Base-by-base conservation (phyloP, 2,888 invertebrate species). In the Coelogynopora nodosa region DNA sequence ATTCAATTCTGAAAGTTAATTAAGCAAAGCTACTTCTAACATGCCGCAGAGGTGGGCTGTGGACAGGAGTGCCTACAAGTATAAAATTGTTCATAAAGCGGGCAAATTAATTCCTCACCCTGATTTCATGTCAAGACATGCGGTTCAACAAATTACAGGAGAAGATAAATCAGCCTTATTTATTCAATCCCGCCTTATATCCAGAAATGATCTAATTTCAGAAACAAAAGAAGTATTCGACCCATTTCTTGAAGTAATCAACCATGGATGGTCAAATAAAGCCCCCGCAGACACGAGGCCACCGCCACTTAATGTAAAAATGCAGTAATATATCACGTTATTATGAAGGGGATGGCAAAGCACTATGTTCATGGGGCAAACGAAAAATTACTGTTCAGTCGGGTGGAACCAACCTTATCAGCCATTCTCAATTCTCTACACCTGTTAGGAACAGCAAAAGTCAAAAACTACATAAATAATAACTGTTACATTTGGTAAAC, bases 321-420 rank as follows among this genome's bases (percentile, higher is more conserved):
- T n/a, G n/a, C n/a, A n/a, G n/a, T n/a, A n/a, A n/a, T n/a, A n/a
- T n/a, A n/a, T n/a, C n/a, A n/a, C n/a, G n/a, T n/a, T n/a, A n/a
- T n/a, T n/a, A n/a, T n/a, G 30, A 2, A 84, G 26, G 81, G 29
- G 85, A 85, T 2, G 31, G 29, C 23, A 80, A 26, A 80, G 85
- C 85, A 85, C 23, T 18, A 23, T 85, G 85, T 27, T 23, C 27
- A 5, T 80, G 85, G 85, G 84, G 85, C 67, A 80, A 0, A 30
- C 0, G 10, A 5, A 28, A 84, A 67, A 31, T 85, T 85, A 28
- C 81, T 49, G 1, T 85, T 85, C 67, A 82, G 1, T 81, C 28
- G 23, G 85, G 84, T 30, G 26, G 31, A 28, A 85, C 85, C 23
- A 85, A 85, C 85, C 30, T 85, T 26, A 49, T 29, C 23, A 85